Conservation (phyloP, 2,888 invertebrate species). For the Arrhopalites spinosus region DNA sequence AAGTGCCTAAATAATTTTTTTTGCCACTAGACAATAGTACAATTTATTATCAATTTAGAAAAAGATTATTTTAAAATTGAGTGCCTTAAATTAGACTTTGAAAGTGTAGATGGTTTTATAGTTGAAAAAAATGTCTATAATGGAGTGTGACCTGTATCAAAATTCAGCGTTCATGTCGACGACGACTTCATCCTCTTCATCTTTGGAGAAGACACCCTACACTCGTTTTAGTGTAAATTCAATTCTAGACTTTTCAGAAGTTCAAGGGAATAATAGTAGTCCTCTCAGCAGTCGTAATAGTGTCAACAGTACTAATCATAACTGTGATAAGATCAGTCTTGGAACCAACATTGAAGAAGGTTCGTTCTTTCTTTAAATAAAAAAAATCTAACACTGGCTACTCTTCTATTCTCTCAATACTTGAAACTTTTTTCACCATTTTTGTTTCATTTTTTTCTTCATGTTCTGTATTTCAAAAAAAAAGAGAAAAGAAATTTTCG, state of each 20-base stretch:
- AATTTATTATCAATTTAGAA: no score
- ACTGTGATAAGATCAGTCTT: constrained; percentile 46
- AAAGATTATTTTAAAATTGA: no score
- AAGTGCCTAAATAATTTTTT: no score
- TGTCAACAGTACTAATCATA: constrained; percentile 36
- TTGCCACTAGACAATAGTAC: no score
- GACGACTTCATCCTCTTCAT: constrained; percentile 25
- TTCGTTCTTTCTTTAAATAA: constrained; percentile 18
- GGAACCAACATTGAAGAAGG: constrained; percentile 26
- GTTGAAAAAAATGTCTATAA: neutral
- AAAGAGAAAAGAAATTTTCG: no score
- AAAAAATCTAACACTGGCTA: no score
- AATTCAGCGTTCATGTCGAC: constrained; percentile 4
- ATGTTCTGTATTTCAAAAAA: no score
- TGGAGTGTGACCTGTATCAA: constrained; percentile 34
- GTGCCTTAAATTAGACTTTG: no score
- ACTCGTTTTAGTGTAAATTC: constrained; percentile 51
- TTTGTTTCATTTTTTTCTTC: no score
- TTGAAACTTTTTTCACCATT: neutral
- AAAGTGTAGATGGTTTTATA: neutral
- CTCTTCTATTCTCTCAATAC: neutral
- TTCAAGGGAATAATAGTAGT: constrained; percentile 25
- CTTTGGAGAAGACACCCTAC: constrained; percentile 38
- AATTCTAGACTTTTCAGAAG: constrained; percentile 45
- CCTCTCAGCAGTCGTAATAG: constrained; percentile 39